A percentile compares a stretch with the other conserved stretches of the same genome.
Evolutionary conservation across 2,113 vertebrate species (phyloP).

Genomic region (Daphoenositta chrysoptera): DNA sequence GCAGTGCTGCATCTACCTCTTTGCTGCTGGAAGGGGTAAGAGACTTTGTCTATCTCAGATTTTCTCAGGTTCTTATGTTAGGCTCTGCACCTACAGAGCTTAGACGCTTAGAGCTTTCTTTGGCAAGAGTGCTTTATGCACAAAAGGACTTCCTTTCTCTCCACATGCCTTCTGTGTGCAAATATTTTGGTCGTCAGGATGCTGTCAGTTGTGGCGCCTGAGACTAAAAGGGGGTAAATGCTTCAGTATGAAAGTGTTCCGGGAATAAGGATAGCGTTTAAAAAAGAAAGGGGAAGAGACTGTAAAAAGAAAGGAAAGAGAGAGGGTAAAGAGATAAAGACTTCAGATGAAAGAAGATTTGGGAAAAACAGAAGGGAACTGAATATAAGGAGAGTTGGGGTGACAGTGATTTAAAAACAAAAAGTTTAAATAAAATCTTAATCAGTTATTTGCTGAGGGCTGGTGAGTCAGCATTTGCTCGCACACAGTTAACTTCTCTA

Average conservation of each 20-base stretch:
- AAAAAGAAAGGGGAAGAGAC: not conserved
- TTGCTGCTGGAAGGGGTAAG: not conserved
- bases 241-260: not conserved
- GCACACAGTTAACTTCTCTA: not conserved
- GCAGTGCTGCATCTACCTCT: slow-evolving; percentile 31
- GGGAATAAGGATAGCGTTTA: not conserved
- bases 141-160: not conserved
- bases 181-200: not conserved
- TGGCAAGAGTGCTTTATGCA: not conserved
- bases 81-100: not conserved
- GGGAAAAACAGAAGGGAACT: not conserved
- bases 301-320: not conserved
- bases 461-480: not conserved
- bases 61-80: not conserved
- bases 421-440: not conserved
- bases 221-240: not conserved
- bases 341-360: not conserved
- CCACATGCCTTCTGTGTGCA: not conserved
- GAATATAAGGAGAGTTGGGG: not conserved
- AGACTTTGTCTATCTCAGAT: not conserved
- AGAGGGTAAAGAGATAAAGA: not conserved
- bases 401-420: not conserved
- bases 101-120: not conserved
- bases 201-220: not conserved
- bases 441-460: not conserved